These are phyloP conservation scores for Macrosoma leucophasiata DNA, from an alignment of 2,888 invertebrate species.

Conservation along the genomic window DNA sequence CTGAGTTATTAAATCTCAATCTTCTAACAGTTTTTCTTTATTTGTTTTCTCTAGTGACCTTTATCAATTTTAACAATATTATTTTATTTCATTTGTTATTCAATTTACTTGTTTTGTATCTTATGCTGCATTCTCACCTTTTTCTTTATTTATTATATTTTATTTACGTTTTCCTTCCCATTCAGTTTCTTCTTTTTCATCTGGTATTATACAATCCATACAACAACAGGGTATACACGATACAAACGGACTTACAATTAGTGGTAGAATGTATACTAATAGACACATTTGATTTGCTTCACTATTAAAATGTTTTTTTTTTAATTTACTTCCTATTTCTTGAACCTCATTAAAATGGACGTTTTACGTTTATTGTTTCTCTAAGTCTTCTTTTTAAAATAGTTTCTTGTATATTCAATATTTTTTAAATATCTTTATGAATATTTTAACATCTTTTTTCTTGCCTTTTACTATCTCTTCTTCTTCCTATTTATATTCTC, in stretches of 20 bases:
- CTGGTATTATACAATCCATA: conserved; percentile 34
- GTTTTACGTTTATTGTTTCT: no score
- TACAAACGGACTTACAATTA: conserved; percentile 38
- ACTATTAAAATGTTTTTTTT: not conserved
- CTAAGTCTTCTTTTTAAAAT: no score
- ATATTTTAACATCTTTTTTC: not conserved
- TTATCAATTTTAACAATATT: conserved; percentile 8
- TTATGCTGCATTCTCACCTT: no score
- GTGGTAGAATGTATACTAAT: conserved; percentile 33
- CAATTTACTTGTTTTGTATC: not conserved
- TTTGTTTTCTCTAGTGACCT: no score
- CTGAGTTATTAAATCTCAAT: no score
- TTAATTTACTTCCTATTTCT: not conserved
- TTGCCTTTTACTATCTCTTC: not conserved
- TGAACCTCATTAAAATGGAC: no score
- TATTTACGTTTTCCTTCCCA: not conserved
- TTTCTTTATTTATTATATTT: conserved; percentile 1
- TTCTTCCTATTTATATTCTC: no score
- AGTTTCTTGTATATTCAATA: not conserved
- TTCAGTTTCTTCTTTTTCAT: conserved; percentile 24
- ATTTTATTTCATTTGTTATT: conserved; percentile 15
- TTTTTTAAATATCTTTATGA: not conserved
- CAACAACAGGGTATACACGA: conserved; percentile 42
- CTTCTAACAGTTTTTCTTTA: no score
- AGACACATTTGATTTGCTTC: conserved; percentile 29